Percentiles rank a stretch among this genome's conserved stretches.
phyloP scores from a whole-genome alignment of 1,140 invertebrate genomes.

The Caerostris extrusa region DNA sequence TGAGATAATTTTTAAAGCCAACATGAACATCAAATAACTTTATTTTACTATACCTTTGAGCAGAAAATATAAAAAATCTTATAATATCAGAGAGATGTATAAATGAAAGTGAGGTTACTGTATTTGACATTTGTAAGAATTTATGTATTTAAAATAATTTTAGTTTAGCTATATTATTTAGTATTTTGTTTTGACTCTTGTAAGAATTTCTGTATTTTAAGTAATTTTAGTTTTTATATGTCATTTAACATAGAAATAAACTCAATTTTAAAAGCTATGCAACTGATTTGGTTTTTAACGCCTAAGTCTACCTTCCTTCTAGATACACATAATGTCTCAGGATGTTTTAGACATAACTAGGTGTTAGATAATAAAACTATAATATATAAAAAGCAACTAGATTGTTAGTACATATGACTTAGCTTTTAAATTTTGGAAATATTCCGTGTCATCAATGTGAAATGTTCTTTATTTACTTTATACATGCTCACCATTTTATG shows the following conservation, averaged over 20 bases:
- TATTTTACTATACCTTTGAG: no score
- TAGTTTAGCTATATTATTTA: no score
- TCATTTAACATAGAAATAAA: neutral
- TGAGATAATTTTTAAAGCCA: no score
- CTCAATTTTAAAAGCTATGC: neutral
- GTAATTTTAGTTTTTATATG: neutral
- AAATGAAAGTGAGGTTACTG: no score
- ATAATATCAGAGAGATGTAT: no score
- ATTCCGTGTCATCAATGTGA: neutral
- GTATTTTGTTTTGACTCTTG: neutral
- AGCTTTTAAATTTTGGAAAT: conserved; percentile 6
- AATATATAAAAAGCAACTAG: neutral
- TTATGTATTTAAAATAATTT: no score
- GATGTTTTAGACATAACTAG: neutral
- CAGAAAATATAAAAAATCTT: no score
- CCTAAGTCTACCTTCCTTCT: neutral
- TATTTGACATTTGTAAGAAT: no score
- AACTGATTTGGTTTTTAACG: neutral
- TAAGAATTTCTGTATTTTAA: neutral
- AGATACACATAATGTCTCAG: neutral
- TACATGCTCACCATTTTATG: conserved; percentile 1
- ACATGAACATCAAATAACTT: no score
- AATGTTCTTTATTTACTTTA: conserved; percentile 2
- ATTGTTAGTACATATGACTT: neutral
- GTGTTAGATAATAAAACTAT: neutral